phyloP scores from a whole-genome alignment of 2,888 invertebrate genomes.

The Tachina lurida region DNA sequence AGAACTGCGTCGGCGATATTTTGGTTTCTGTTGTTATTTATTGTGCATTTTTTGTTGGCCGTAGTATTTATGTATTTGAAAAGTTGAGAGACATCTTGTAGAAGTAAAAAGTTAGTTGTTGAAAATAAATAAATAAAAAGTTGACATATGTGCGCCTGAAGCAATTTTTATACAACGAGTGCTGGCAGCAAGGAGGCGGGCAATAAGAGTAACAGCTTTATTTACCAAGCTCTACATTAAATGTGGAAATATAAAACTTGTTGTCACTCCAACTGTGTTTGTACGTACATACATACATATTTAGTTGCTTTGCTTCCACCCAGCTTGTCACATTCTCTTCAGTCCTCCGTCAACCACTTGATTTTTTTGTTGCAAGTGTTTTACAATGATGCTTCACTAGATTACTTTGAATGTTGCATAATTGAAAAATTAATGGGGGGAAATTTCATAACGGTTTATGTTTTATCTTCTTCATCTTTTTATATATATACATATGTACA shows the following conservation, averaged over 20 bases:
- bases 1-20: conserved; percentile 63
- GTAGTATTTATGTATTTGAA: conserved; percentile 38
- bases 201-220: conserved; percentile 19
- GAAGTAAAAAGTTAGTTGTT: conserved; percentile 62
- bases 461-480: conserved; percentile 1
- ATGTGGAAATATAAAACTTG: conserved; percentile 73
- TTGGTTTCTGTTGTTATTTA: conserved; percentile 62
- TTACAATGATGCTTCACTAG: conserved; percentile 73
- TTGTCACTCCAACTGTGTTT: conserved; percentile 66
- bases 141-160: conserved; percentile 83
- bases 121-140: conserved; percentile 76
- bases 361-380: conserved; percentile 74
- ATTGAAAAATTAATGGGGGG: conserved; percentile 79
- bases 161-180: conserved; percentile 78
- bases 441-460: conserved; percentile 58
- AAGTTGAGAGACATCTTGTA: conserved; percentile 62
- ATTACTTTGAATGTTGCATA: conserved; percentile 77
- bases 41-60: conserved; percentile 19
- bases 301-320: conserved; percentile 16
- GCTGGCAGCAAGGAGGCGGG: conserved; percentile 78
- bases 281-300: neutral
- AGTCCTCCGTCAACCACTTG: conserved; percentile 66
- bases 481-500: too few relatives aligned
- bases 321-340: conserved; percentile 28
- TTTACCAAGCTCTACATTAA: conserved; percentile 22